Conservation (phyloP, 2,113 vertebrate genomes). For the Kryptolebias marmoratus region DNA sequence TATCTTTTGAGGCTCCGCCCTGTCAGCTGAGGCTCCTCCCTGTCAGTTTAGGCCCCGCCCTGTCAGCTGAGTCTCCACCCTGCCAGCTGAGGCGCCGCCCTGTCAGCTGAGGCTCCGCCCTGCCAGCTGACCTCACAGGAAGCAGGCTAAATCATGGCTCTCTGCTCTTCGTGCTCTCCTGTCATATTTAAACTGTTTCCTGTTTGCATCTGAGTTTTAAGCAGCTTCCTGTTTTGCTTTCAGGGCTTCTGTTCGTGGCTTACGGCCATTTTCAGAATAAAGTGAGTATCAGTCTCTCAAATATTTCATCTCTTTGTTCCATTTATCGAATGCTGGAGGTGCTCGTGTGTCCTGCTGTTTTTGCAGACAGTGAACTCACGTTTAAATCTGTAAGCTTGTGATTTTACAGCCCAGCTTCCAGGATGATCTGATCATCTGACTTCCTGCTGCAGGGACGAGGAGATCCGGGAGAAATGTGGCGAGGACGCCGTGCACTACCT, state of each 20-base stretch:
- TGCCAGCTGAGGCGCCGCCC: conserved; percentile 4
- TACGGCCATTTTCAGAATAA: conserved; percentile 99
- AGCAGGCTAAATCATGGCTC: too few species aligned
- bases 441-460: conserved; percentile 86
- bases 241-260: conserved; percentile 99
- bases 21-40: neutral
- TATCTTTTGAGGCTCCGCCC: neutral
- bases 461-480: conserved; percentile 96
- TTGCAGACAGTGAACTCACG: neutral
- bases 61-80: too few species aligned
- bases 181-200: neutral
- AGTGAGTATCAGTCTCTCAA: conserved; percentile 83
- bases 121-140: neutral
- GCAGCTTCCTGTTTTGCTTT: neutral
- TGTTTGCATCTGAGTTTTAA: too few species aligned
- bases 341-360: neutral
- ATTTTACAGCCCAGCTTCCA: neutral
- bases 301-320: neutral
- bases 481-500: conserved; percentile 96
- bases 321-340: neutral
- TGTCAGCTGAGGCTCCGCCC: neutral
- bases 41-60: too few species aligned
- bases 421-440: neutral
- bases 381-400: too few species aligned
- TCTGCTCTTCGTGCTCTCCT: too few species aligned